Evolutionary conservation across 1,140 invertebrate genomes (phyloP), one percentile per base, ranked within the genome.

Genomic region (Triops cancriformis): DNA sequence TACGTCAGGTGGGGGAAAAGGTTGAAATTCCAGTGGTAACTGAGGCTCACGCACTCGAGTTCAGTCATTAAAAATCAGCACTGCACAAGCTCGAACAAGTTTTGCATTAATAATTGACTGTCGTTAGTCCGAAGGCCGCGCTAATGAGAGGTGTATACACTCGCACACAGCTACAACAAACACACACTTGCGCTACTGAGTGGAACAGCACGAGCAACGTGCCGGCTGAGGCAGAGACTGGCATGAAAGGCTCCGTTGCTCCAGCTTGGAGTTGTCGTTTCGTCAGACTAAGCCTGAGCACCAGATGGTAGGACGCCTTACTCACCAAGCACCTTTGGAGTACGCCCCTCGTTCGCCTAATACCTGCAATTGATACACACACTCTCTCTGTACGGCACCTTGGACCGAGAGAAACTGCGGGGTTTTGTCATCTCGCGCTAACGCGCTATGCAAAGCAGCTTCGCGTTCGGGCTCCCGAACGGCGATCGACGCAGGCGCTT

Each of bases 221-320:
- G 51, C 51, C n/a, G 51, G 6, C 10, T 64, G 14, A 64, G 51
- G n/a, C 23, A 23, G 51, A 64, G 51, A 64, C 51, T 64, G 51
- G 51, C 51, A 64, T 23, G 10, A 37, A 37, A 37, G 51, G 51
- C 18, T 64, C 51, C 51, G n/a, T 64, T n/a, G 51, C 51, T 23
- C 14, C 18, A 64, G 51, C 51, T 64, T 64, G 51, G 51, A 7
- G 18, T 64, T 18, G 14, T 64, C 51, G 51, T 64, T 64, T 64
- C 51, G 51, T n/a, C 51, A 64, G 51, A 64, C 51, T 64, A 64
- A 64, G 51, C 51, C 51, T 64, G 14, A 64, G 51, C 51, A 64
- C 51, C 51, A 64, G 51, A 64, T 64, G 51, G 51, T 64, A 64
- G 51, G 10, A 64, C 51, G 51, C 51, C 14, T 64, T 64, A 64